These are phyloP conservation scores for Glaucopsyche alexis DNA, from an alignment of 2,888 invertebrate genomes.

Conservation along the genomic window DNA sequence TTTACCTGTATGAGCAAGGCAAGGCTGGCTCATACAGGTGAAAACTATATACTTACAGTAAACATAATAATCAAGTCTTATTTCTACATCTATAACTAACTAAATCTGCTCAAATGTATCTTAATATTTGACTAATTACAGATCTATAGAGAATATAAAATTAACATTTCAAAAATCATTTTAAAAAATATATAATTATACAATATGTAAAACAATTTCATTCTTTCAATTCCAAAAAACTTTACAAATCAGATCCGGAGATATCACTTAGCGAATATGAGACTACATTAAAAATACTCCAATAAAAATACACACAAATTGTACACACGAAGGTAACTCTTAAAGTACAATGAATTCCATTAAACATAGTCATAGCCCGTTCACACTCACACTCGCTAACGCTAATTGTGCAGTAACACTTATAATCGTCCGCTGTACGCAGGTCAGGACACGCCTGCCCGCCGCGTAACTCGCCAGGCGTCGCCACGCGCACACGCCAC, in stretches of 20 bases:
- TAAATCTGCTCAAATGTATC: background rate
- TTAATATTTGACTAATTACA: slow-evolving; percentile 32
- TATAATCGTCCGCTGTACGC: slow-evolving; percentile 49
- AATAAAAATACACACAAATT: slow-evolving; percentile 33
- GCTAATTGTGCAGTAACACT: slow-evolving; percentile 63
- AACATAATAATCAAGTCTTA: slow-evolving; percentile 16
- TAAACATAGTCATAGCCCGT: slow-evolving; percentile 58
- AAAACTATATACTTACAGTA: background rate
- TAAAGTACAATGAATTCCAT: slow-evolving; percentile 57
- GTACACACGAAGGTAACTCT: slow-evolving; percentile 60
- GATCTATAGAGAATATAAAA: slow-evolving; percentile 41
- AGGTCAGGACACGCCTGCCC: slow-evolving; percentile 42
- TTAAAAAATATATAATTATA: slow-evolving; percentile 63
- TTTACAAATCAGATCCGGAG: slow-evolving; percentile 32
- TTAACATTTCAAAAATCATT: slow-evolving; percentile 40
- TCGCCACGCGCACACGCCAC: slow-evolving; percentile 41
- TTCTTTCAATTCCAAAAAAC: slow-evolving; percentile 66
- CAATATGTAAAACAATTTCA: slow-evolving; percentile 53
- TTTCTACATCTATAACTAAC: background rate
- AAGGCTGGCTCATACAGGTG: slow-evolving; percentile 1
- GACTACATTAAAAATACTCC: slow-evolving; percentile 26
- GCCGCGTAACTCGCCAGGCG: slow-evolving; percentile 40
- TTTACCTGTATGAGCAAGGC: background rate
- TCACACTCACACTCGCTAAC: slow-evolving; percentile 50
- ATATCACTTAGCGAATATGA: slow-evolving; percentile 13